Conservation (phyloP, 1,140 invertebrate species). For the Anoplolepis gracilipes region DNA sequence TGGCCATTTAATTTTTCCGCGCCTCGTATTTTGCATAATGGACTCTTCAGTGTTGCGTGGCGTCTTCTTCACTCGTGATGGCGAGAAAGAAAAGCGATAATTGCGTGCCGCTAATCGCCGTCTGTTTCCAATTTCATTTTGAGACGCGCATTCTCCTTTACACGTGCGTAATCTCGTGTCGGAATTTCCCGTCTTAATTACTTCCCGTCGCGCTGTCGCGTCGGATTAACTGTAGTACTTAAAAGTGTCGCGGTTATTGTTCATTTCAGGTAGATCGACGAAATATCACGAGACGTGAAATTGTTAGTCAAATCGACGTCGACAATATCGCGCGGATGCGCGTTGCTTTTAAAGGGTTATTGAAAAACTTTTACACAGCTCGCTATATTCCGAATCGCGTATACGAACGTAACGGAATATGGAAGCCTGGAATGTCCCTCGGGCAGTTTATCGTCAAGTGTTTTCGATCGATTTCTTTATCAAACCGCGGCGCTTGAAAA, state of each 20-base stretch:
- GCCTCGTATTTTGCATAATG: conserved; percentile 52
- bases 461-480: conserved; percentile 62
- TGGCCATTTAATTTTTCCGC: conserved; percentile 48
- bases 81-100: background rate
- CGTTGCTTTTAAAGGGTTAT: conserved; percentile 51
- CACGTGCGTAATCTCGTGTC: conserved; percentile 35
- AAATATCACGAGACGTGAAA: conserved; percentile 12
- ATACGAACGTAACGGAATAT: conserved; percentile 21
- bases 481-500: conserved; percentile 35
- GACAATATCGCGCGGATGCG: conserved; percentile 25
- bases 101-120: conserved; percentile 46
- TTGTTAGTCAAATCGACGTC: conserved; percentile 45
- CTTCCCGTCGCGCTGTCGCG: conserved; percentile 1
- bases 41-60: background rate
- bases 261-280: background rate
- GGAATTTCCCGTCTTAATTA: conserved; percentile 24
- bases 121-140: conserved; percentile 53
- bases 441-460: conserved; percentile 52
- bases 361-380: conserved; percentile 57
- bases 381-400: conserved; percentile 23
- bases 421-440: background rate
- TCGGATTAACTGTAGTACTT: background rate
- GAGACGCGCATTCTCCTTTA: conserved; percentile 21
- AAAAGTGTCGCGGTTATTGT: conserved; percentile 14
- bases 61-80: background rate